Evolutionary conservation across 2,113 vertebrate species (phyloP).

Genomic region (Eonycteris spelaea): DNA sequence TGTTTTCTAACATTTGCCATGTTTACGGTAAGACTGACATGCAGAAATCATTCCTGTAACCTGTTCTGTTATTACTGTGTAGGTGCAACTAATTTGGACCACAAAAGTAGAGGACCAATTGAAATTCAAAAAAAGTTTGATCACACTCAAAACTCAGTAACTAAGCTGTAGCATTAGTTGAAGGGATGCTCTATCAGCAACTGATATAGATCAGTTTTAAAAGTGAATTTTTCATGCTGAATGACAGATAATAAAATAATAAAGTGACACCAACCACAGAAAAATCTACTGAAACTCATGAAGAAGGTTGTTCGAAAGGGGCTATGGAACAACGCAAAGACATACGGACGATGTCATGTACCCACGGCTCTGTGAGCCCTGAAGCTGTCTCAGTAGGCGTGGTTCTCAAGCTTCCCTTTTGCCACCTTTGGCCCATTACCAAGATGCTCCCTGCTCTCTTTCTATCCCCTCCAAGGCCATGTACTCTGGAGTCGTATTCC

Average conservation of each 20-base stretch:
- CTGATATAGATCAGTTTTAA: not conserved
- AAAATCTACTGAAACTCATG: not conserved
- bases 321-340: not conserved
- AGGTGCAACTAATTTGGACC: not conserved
- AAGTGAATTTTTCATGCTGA: not conserved
- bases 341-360: not conserved
- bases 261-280: not conserved
- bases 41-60: not conserved
- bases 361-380: not conserved
- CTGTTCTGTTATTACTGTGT: not conserved
- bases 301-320: not conserved
- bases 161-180: not conserved
- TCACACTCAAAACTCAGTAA: not conserved
- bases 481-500: not conserved
- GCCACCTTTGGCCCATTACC: not conserved
- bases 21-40: not conserved
- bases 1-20: not conserved
- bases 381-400: not conserved
- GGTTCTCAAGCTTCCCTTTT: not conserved
- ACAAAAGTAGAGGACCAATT: not conserved
- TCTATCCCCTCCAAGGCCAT: not conserved
- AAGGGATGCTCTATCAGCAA: not conserved
- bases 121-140: not conserved
- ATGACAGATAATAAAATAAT: not conserved
- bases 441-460: not conserved